A percentile compares a stretch with the other conserved stretches of the same genome.
Evolutionary conservation across 2,797 vertebrate genomes (phyloP).

Genomic region (Otolemur crassicaudatus): DNA sequence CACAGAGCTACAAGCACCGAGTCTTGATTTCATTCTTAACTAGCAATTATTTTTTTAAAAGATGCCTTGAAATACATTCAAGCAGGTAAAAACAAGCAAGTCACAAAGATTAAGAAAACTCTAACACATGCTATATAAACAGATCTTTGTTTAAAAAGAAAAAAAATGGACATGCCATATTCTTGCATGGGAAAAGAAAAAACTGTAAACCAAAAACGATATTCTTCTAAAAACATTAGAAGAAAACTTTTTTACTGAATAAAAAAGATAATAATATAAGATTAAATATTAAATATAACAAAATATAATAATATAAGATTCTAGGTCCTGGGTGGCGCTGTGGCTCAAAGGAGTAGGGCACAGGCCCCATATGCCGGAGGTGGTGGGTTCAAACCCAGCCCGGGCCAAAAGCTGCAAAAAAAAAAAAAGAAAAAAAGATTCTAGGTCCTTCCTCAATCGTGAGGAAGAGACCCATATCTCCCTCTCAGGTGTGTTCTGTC

Average conservation of each 20-base stretch:
- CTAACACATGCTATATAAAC: background rate
- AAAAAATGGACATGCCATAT: background rate
- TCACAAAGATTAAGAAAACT: background rate
- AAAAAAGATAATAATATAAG: background rate
- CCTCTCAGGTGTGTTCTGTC: no score
- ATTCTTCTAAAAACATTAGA: background rate
- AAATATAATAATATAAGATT: no score
- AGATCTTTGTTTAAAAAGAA: background rate
- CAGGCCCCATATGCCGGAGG: no score
- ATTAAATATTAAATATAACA: no score
- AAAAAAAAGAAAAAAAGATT: no score
- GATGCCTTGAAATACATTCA: background rate
- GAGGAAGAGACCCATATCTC: no score
- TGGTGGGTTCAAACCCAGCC: no score
- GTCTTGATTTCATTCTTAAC: background rate
- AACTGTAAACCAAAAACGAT: background rate
- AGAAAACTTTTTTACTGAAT: background rate
- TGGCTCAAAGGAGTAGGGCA: no score
- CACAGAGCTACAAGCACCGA: no score
- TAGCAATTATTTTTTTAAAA: constrained; percentile 36
- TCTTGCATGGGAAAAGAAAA: background rate
- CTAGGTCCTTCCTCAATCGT: no score
- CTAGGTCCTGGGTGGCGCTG: no score
- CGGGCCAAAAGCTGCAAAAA: no score
- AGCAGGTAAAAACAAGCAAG: background rate